A percentile compares a stretch with the other conserved stretches of the same genome.
Conservation (phyloP, 1,140 invertebrate genomes). For the Drosophila busckii region DNA sequence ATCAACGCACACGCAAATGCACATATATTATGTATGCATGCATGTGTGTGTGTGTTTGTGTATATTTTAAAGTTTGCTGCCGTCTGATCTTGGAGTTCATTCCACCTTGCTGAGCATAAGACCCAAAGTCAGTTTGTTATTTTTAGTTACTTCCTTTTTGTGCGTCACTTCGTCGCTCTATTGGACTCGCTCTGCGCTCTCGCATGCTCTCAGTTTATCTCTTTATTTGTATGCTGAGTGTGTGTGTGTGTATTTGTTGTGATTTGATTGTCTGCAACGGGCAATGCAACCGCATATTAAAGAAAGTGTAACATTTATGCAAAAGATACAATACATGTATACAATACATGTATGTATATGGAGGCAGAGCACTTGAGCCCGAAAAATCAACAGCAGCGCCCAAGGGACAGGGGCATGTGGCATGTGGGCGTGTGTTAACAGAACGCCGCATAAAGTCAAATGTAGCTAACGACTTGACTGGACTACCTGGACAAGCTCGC, state of each 20-base stretch:
- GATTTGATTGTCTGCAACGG: too few relatives aligned
- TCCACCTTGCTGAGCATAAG: slow-evolving; percentile 70
- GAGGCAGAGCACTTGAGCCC: too few relatives aligned
- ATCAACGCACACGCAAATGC: too few relatives aligned
- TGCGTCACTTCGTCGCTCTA: slow-evolving; percentile 61
- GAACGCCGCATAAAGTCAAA: too few relatives aligned
- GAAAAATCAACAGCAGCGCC: too few relatives aligned
- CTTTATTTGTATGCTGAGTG: slow-evolving; percentile 20
- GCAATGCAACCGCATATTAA: too few relatives aligned
- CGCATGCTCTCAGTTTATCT: background rate
- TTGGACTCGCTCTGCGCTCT: slow-evolving; percentile 16
- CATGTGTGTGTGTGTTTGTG: background rate
- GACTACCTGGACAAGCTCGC: slow-evolving; percentile 9
- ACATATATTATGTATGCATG: background rate
- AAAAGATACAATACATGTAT: too few relatives aligned
- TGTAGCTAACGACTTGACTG: too few relatives aligned
- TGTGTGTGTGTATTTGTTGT: slow-evolving; percentile 29
- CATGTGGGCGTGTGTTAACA: too few relatives aligned
- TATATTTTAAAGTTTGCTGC: slow-evolving; percentile 19
- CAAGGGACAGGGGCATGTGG: too few relatives aligned
- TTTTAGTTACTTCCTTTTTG: slow-evolving; percentile 76
- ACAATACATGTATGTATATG: too few relatives aligned
- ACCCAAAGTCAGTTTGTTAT: slow-evolving; percentile 68
- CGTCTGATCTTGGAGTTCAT: slow-evolving; percentile 60
- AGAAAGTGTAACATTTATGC: too few relatives aligned